These are phyloP conservation scores for Valencia hispanica DNA, from an alignment of 2,797 vertebrate species.

Conservation along the genomic window DNA sequence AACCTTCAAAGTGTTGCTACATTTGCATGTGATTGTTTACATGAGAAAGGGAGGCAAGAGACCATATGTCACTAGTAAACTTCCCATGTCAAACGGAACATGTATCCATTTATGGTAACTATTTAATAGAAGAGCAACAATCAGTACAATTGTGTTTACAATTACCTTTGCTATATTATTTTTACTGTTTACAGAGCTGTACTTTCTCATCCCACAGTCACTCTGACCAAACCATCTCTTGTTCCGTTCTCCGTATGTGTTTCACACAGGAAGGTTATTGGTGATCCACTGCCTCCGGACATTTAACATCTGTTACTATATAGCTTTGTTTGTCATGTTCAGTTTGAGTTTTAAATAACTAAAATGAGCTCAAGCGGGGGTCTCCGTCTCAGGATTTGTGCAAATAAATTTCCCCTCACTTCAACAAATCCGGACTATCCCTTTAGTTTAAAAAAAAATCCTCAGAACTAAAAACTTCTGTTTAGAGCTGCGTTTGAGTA, in stretches of 20 bases:
- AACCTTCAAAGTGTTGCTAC: background rate
- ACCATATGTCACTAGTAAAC: background rate
- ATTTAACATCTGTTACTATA: background rate
- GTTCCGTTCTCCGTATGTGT: background rate
- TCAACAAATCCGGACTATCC: background rate
- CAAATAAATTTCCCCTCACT: background rate
- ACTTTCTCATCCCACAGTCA: background rate
- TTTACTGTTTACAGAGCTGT: background rate
- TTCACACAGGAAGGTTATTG: no score
- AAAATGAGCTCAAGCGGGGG: background rate
- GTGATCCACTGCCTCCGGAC: background rate
- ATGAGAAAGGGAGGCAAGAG: background rate
- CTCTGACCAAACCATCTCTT: background rate
- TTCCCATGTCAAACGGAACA: background rate
- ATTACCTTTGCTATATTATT: background rate
- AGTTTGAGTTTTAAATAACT: background rate
- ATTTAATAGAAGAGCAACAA: background rate
- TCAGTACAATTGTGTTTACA: background rate
- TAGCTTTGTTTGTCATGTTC: background rate
- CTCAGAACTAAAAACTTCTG: no score
- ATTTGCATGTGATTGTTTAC: background rate
- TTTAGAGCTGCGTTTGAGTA: no score
- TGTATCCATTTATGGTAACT: background rate
- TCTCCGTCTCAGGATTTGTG: background rate
- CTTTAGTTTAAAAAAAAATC: background rate